Base-by-base conservation (phyloP, 2,113 vertebrate genomes). In the Apus apus region DNA sequence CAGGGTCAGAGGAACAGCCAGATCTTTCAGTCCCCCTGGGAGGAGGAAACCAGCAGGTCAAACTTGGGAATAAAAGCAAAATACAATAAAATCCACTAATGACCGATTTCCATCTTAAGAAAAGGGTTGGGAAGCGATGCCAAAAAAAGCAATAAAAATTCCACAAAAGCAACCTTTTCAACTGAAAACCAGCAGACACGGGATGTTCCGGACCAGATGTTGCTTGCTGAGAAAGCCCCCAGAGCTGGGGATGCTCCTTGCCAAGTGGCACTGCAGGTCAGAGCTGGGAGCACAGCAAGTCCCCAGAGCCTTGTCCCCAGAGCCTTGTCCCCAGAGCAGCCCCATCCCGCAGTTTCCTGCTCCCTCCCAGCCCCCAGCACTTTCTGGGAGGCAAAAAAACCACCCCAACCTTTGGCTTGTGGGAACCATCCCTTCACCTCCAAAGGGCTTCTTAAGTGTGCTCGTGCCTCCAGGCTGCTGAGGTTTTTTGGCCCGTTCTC, bases 121-220 rank as follows among this genome's bases (percentile, higher is more conserved):
- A 81, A 81, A 90, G 40, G 73, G 56, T 45, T 62, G 64, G 36
- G 72, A 95, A 6, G 21, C 2, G 0, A 86, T 71, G 94, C 94
- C 94, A 97, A 89, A 88, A 94, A 83, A 90, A 95, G 94, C 95
- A 93, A 94, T 97, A 96, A 93, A 93, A 95, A 95, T 95, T 96
- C 95, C 90, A 71, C 71, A 94, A 93, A 93, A 86, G 90, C 64
- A 93, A 93, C 92, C 94, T 94, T 95, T 93, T 86, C 45, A 92
- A 84, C 88, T 70, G 46, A 67, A 91, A 73, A 56, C 14, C 65
- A 76, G 65, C 84, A 91, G 92, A 64, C 62, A 65, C 5, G 11
- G 68, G 89, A 86, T 89, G 90, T 94, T 93, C 76, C 26, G 2
- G 64, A 88, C 25, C 94, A 97, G 92, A 95, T 96, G 95, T 95